Evolutionary conservation across 2,797 vertebrate genomes (phyloP).

Genomic region (Staurois parvus): DNA sequence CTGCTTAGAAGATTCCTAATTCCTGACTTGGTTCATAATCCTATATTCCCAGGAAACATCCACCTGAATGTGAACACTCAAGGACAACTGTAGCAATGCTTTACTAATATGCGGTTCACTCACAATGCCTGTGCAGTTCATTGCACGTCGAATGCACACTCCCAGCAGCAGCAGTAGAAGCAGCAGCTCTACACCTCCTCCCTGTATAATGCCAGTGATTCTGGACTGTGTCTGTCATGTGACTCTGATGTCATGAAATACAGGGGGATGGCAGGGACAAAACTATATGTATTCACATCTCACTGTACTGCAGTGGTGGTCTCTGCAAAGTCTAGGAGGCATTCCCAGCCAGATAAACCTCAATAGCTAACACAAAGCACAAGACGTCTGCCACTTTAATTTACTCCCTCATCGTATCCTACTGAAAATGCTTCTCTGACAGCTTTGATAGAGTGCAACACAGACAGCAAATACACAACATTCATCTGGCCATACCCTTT

Average conservation of each 20-base stretch:
- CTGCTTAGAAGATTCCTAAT: not conserved
- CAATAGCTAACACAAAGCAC: not conserved
- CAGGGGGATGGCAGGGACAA: slow-evolving; percentile 35
- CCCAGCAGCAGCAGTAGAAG: slow-evolving; percentile 4
- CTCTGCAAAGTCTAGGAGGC: not conserved
- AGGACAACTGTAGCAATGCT: not conserved
- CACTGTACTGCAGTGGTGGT: slow-evolving; percentile 9
- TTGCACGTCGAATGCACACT: slow-evolving; percentile 22
- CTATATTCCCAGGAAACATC: not conserved
- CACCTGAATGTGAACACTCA: no score
- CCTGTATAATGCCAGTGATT: slow-evolving; percentile 8
- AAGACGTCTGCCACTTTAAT: not conserved
- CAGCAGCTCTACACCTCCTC: slow-evolving; percentile 20
- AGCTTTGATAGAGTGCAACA: no score
- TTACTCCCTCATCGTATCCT: not conserved
- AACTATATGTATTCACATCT: not conserved
- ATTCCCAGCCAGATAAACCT: not conserved
- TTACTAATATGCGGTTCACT: slow-evolving; percentile 26
- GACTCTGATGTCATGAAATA: slow-evolving; percentile 51
- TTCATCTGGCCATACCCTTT: no score
- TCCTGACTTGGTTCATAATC: not conserved
- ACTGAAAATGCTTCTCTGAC: not conserved
- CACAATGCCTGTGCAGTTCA: slow-evolving; percentile 29
- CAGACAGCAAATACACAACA: no score
- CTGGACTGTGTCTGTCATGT: slow-evolving; percentile 41